Percentiles rank a stretch among this genome's conserved stretches.
Evolutionary conservation across 53 echinoderm and acorn worm species (phyloP).

Genomic region (Luidia sarsii): DNA sequence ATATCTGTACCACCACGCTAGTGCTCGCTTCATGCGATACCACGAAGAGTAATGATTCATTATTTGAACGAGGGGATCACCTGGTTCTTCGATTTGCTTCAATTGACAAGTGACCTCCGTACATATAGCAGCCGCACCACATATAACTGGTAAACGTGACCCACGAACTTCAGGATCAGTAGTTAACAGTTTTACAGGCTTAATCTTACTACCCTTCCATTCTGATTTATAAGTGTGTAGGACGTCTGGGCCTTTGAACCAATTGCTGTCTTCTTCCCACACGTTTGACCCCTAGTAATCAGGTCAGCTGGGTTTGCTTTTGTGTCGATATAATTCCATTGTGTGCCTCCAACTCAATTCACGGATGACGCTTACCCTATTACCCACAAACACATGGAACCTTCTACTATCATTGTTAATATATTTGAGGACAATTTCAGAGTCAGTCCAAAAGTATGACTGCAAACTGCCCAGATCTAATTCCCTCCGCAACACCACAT

Average conservation of each 20-base stretch:
- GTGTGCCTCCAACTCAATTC: background rate
- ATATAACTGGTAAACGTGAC: no score
- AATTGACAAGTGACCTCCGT: no score
- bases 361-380: constrained; percentile 1
- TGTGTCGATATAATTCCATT: background rate
- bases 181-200: background rate
- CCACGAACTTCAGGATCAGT: no score
- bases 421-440: constrained; percentile 16
- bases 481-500: constrained; percentile 8
- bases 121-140: no score
- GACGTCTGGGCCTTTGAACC: background rate
- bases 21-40: constrained; percentile 42
- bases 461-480: constrained; percentile 1
- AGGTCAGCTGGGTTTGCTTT: background rate
- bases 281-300: background rate
- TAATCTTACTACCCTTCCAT: no score
- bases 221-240: background rate
- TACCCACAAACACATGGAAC: constrained; percentile 6
- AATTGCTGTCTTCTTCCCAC: background rate
- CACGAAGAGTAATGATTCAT: constrained; percentile 37
- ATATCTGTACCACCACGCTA: constrained; percentile 37
- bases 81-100: no score
- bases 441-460: constrained; percentile 51
- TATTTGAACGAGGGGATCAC: no score
- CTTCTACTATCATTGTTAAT: constrained; percentile 7